Evolutionary conservation across 2,797 vertebrate species (phyloP), one percentile per base, ranked within the genome.

Genomic region (Monodelphis domestica): DNA sequence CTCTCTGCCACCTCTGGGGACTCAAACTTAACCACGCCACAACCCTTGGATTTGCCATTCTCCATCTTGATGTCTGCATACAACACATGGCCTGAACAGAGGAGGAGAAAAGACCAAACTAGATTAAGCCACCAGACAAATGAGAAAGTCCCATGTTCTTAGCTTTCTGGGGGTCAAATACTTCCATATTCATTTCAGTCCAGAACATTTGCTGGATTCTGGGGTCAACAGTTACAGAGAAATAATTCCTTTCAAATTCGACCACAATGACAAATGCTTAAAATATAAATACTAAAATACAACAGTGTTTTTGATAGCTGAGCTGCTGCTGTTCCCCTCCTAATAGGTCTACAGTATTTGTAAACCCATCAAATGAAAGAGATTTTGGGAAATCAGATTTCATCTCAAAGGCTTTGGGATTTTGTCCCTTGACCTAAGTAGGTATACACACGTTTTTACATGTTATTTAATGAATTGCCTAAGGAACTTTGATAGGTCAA

Each of bases 31-130:
- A 99, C 99, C 96, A 99, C 99, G 0, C 99, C 99, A 45, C 99
- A 99, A 54, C 99, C 99, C 98, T 99, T 99, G 33, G 99, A 99
- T 96, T 99, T 99, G 54, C 99, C 99, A 0, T 99, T 99, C 98
- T 99, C 99, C 99, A 99, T 99, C 98, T 99, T 99, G 96, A 99
- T 99, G 96, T 99, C 99, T 0, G 99, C 99, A 88, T 99, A 99
- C 97, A 99, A 99, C 94, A 99, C 99, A 5, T 99, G 99, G 57
- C 99, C 99, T 99, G 96, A 6, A 93, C 17, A 96, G 88, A 54
- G 59, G n/a, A 91, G 92, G 38, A 89, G 91, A 94, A 91, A 90
- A 96, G 94, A 95, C 91, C 95, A 96, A 89, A 95, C 91, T 29
- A 53, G 51, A 52, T 96, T 92, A 97, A 93, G 91, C 78, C 70